phyloP scores from a whole-genome alignment of 1,140 invertebrate genomes.

The Caenorhabditis briggsae region DNA sequence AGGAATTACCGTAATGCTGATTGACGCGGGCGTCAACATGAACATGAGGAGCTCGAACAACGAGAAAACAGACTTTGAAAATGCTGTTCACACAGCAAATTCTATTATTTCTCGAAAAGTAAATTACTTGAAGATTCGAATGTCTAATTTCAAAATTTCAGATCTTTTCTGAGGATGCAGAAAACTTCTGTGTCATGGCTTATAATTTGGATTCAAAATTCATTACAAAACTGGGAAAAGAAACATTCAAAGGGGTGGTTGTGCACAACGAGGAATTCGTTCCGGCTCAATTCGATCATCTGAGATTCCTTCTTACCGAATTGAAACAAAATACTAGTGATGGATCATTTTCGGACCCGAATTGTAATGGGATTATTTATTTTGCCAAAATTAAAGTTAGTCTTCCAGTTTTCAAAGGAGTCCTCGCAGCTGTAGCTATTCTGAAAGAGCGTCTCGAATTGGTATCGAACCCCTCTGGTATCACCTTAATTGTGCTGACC shows the following conservation, averaged over 20 bases:
- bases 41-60: not conserved
- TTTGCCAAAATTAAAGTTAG: too few species aligned
- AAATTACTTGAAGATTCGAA: not conserved
- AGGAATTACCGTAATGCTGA: constrained; percentile 23
- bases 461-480: constrained; percentile 1
- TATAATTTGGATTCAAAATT: constrained; percentile 9
- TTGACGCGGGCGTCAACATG: constrained; percentile 16
- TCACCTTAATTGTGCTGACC: constrained; percentile 20
- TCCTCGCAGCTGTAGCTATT: not conserved
- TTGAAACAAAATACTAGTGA: not conserved
- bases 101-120: constrained; percentile 31
- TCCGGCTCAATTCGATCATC: not conserved
- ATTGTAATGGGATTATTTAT: not conserved
- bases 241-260: not conserved
- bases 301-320: not conserved
- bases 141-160: not conserved
- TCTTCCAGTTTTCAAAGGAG: constrained; percentile 33
- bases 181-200: constrained; percentile 1
- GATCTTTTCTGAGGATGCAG: constrained; percentile 13
- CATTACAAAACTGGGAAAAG: not conserved
- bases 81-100: constrained; percentile 1
- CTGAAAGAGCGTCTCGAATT: not conserved
- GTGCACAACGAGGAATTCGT: not conserved
- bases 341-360: not conserved
- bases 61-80: constrained; percentile 27